Evolutionary conservation across 2,113 vertebrate species (phyloP), one percentile per base, ranked within the genome.

Genomic region (Melospiza georgiana): DNA sequence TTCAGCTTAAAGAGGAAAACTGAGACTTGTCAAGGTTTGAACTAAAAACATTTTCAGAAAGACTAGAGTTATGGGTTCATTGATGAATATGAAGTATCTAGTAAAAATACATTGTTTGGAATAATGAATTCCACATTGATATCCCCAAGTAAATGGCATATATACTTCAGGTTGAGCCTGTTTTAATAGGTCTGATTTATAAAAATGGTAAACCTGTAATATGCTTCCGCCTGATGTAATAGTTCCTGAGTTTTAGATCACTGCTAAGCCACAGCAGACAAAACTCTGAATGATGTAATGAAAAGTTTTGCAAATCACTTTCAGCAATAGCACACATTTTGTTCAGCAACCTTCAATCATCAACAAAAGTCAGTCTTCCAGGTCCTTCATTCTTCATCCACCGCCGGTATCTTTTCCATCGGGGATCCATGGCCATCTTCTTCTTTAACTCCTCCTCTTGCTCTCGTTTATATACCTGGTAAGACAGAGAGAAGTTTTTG

Each of bases 351-450:
- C 84, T 41, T 99, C 94, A 99, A 61, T 99, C 99, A 55, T 99
- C 99, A 33, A 97, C 97, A 93, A 99, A 99, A 1, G 98, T 99
- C 54, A 99, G 87, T 74, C 99, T 98, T 19, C 99, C 99, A 0
- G 99, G 99, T 5, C 99, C 99, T 95, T 99, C 99, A 33, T 99
- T 99, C 95, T 98, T 99, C 99, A 99, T 99, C 99, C 99, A 99
- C 23, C 99, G 98, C 23, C 99, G 98, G n/a, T 99, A 99, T 52
- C 99, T 98, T 96, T 99, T 99, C 99, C 99, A 99, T 72, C 99
- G 98, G 2, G 99, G 98, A 94, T 99, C 99, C 43, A 97, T 98
- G 15, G 99, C 99, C 98, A 99, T 98, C 91, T 99, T 99, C 73
- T 98, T 98, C 98, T 99, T 99, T 95, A 99, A 97, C 94, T 99